Base-by-base conservation (phyloP, 1,140 invertebrate genomes). In the Drosophila azteca region DNA sequence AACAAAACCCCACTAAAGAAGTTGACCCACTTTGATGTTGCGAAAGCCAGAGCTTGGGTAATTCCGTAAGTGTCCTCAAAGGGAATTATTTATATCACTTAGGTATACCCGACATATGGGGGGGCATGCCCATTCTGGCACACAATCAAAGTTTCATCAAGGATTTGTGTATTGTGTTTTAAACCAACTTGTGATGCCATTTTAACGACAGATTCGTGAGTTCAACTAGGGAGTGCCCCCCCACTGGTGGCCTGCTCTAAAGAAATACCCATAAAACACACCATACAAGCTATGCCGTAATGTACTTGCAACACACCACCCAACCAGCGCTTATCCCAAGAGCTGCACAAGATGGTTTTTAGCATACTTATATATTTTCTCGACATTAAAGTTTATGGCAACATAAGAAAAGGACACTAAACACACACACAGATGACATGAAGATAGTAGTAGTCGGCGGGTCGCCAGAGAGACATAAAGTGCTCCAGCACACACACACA, bases 251-350 rank as follows among this genome's bases (percentile, higher is more conserved):
- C 26, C 9, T 46, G 9, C 24, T 50, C 35, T 29, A 41, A 71
- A 73, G 73, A 73, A 73, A 73, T 55, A 73, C 74, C 50, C 62
- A 75, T 75, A 75, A 75, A 75, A 75, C 55, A 75, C 72, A 76
- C 55, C 64, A 65, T 76, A 68, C 51, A 61, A 68, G 17, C 43
- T 44, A 61, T 50, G 31, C 59, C 29, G 24, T 41, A 68, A 68
- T 69, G 45, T 62, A 53, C 64, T 75, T 66, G 39, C 44, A 67
- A 51, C 41, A 29, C 29, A 29, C 29, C 46, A 29, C 15, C 43
- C 15, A 39, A 17, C 24, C 45, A 44, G 3, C 35, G 11, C 9
- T 11, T 3, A 13, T 11, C 4, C 11, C 46, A 13, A 9, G 17
- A 46, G 55, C 22, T 52, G 48, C 17, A 29, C 39, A 48, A 74